These are phyloP conservation scores for Anthrax anthrax DNA, from an alignment of 2,888 invertebrate genomes.

Conservation along the genomic window DNA sequence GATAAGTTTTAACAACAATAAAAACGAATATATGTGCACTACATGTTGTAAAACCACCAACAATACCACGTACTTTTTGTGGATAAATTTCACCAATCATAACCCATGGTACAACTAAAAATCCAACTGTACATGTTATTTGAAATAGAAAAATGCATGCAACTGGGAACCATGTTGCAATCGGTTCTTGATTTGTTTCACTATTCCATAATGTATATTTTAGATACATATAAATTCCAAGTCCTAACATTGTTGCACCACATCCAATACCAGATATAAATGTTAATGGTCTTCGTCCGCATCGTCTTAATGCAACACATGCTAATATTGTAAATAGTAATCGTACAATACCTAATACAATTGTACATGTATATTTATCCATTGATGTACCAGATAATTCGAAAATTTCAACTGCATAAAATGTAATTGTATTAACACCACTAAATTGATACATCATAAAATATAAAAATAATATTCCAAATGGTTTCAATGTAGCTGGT, in stretches of 20 bases:
- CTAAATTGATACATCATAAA: slow-evolving; percentile 58
- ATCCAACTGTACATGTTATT: slow-evolving; percentile 48
- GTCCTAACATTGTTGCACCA: slow-evolving; percentile 45
- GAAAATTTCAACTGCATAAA: slow-evolving; percentile 53
- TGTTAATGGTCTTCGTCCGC: slow-evolving; percentile 47
- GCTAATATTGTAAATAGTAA: slow-evolving; percentile 47
- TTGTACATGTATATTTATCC: slow-evolving; percentile 45
- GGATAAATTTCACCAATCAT: slow-evolving; percentile 65
- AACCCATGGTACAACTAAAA: slow-evolving; percentile 54
- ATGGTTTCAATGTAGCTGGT: slow-evolving; percentile 49
- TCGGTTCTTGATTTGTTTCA: slow-evolving; percentile 23
- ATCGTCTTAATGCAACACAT: slow-evolving; percentile 43
- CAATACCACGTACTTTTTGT: slow-evolving; percentile 49
- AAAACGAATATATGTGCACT: slow-evolving; percentile 49
- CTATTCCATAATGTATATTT: slow-evolving; percentile 38
- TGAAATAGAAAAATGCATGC: slow-evolving; percentile 45
- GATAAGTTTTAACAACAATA: slow-evolving; percentile 53
- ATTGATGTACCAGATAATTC: slow-evolving; percentile 42
- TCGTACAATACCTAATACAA: slow-evolving; percentile 44
- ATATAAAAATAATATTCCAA: slow-evolving; percentile 44
- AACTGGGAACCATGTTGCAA: slow-evolving; percentile 47
- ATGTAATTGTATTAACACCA: slow-evolving; percentile 53
- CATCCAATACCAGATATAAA: slow-evolving; percentile 52
- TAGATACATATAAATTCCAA: slow-evolving; percentile 46
- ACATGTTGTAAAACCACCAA: slow-evolving; percentile 53